Evolutionary conservation across 2,888 invertebrate species (phyloP).

Genomic region (Aporophyla lueneburgensis): DNA sequence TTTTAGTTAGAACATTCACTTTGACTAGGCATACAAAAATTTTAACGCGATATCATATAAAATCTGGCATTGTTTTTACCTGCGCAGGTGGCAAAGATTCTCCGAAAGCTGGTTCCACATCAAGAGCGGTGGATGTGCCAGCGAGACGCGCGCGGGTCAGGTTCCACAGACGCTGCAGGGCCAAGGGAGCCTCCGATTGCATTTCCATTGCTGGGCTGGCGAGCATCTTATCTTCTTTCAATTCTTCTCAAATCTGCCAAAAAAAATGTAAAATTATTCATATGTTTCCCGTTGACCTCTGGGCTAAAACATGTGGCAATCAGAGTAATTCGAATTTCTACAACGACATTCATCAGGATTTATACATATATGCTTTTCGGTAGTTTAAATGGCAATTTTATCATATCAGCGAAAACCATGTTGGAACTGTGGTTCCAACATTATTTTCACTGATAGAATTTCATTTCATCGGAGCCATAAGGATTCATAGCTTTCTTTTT

Average conservation of each 20-base stretch:
- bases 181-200: conserved; percentile 87
- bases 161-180: conserved; percentile 89
- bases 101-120: conserved; percentile 84
- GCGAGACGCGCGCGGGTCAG: conserved; percentile 88
- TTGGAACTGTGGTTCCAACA: not conserved
- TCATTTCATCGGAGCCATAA: not conserved
- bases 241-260: conserved; percentile 60
- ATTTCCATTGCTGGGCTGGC: conserved; percentile 91
- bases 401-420: no score
- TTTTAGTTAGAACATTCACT: not conserved
- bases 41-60: not conserved
- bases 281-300: not conserved
- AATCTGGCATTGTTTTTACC: conserved; percentile 71
- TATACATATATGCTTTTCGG: not conserved
- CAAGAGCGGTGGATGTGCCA: conserved; percentile 85
- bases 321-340: no score
- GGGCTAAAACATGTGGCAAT: no score
- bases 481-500: conserved; percentile 48
- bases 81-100: conserved; percentile 85
- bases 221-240: conserved; percentile 80
- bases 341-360: not conserved
- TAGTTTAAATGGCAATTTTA: no score
- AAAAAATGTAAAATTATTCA: conserved; percentile 20
- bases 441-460: not conserved
- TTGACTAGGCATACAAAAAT: not conserved